Evolutionary conservation across 1,140 invertebrate species (phyloP).

Genomic region (Pinna nobilis): DNA sequence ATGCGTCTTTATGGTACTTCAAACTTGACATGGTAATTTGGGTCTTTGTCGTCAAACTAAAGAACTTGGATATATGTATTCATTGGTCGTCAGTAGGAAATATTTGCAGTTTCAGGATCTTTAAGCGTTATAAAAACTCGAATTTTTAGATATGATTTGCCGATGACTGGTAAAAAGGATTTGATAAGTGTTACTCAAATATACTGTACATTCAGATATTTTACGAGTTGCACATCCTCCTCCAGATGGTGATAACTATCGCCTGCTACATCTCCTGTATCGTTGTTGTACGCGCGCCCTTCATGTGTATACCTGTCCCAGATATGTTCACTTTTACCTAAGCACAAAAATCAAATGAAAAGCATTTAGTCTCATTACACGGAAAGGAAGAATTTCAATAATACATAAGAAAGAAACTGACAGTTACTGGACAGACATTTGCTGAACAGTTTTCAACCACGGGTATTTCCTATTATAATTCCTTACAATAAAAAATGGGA

Average conservation of each 20-base stretch:
- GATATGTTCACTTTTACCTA: constrained; percentile 70
- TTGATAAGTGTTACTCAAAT: too few species aligned
- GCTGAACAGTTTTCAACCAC: too few species aligned
- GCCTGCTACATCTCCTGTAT: constrained; percentile 79
- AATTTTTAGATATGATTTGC: background rate
- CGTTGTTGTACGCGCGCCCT: constrained; percentile 74
- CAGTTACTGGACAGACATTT: too few species aligned
- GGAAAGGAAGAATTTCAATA: too few species aligned
- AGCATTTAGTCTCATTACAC: too few species aligned
- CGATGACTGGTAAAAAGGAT: background rate
- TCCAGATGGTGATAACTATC: constrained; percentile 81
- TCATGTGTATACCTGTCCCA: constrained; percentile 78
- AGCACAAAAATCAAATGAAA: too few species aligned
- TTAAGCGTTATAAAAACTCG: background rate
- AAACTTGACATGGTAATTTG: background rate
- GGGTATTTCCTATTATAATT: too few species aligned
- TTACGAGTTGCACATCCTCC: constrained; percentile 79
- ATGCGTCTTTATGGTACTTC: background rate
- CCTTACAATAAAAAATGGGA: too few species aligned
- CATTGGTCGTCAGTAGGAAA: too few species aligned
- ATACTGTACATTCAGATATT: constrained; percentile 56
- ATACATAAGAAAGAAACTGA: too few species aligned
- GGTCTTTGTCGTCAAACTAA: too few species aligned
- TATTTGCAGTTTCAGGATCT: background rate
- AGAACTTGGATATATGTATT: too few species aligned